Evolutionary conservation across 2,797 vertebrate species (phyloP).

Genomic region (Tarsius wallacei): DNA sequence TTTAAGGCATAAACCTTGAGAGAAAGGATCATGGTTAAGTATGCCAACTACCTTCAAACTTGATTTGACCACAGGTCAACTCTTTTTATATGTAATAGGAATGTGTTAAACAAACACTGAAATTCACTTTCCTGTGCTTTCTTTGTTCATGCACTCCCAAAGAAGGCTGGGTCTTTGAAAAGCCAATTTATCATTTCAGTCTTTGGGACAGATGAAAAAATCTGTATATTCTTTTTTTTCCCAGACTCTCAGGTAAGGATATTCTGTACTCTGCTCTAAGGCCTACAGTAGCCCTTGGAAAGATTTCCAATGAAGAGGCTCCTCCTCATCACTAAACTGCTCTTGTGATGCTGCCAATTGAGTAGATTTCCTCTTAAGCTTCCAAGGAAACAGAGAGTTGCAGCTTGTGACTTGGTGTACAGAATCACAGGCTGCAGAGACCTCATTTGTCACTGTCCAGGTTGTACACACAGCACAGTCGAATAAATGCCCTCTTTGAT

Average conservation of each 20-base stretch:
- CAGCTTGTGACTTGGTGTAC: neutral
- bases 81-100: neutral
- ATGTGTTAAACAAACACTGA: neutral
- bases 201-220: neutral
- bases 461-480: neutral
- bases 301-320: neutral
- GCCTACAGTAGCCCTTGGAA: neutral
- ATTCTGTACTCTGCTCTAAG: slow-evolving; percentile 48
- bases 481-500: neutral
- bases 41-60: neutral
- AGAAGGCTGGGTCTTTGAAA: slow-evolving; percentile 4
- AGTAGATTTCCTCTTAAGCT: neutral
- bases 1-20: neutral
- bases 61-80: neutral
- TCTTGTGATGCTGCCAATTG: neutral
- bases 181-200: neutral
- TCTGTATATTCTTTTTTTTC: neutral
- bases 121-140: neutral
- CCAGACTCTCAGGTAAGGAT: neutral
- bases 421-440: neutral
- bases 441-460: neutral
- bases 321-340: neutral
- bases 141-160: neutral
- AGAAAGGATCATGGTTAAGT: neutral
- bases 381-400: neutral